These are phyloP conservation scores for Procambarus virginalis DNA, from an alignment of 1,140 invertebrate species.

Conservation along the genomic window DNA sequence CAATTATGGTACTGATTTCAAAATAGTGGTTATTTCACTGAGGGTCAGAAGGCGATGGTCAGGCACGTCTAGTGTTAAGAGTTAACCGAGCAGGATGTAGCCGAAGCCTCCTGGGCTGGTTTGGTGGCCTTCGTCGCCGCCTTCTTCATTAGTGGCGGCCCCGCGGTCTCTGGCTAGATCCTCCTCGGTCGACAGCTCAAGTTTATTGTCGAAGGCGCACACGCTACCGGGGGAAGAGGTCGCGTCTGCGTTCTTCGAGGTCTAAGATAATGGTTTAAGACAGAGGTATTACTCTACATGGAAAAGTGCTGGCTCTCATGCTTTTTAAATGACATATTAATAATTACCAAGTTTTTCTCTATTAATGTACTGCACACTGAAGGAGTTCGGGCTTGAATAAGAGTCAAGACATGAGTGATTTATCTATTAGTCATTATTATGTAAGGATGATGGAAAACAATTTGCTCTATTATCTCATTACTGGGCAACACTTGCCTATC, in stretches of 20 bases:
- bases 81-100: constrained; percentile 31
- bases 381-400: neutral
- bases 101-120: constrained; percentile 22
- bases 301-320: neutral
- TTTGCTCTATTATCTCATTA: neutral
- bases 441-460: neutral
- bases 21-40: neutral
- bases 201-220: constrained; percentile 1
- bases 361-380: neutral
- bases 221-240: constrained; percentile 51
- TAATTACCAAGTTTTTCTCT: neutral
- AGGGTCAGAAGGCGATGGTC: neutral
- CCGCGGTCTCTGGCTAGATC: neutral
- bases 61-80: neutral
- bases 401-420: neutral
- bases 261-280: neutral
- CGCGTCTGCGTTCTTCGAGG: constrained; percentile 21
- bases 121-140: neutral
- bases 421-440: neutral
- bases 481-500: neutral
- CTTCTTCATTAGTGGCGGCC: neutral
- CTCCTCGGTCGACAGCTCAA: constrained; percentile 33
- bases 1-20: no score
- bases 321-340: neutral
- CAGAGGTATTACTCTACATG: neutral